Percentiles rank a stretch among this genome's conserved stretches.
Conservation (phyloP, 2,797 vertebrate species). For the Xenentodon cancila region DNA sequence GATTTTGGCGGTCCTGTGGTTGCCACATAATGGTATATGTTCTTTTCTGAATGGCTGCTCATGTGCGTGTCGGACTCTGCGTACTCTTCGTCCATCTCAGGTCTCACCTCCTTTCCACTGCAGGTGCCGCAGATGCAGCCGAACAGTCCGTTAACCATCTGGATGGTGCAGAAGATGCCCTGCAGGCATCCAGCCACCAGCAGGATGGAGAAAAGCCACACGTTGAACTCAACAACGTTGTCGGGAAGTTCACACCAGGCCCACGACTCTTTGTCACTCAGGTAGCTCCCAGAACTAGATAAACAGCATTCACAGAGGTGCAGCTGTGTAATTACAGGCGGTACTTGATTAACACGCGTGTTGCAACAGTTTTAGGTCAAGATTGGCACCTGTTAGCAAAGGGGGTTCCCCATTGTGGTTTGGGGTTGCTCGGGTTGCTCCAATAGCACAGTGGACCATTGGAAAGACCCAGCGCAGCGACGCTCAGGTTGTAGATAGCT, state of each 20-base stretch:
- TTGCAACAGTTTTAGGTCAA: neutral
- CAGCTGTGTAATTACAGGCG: neutral
- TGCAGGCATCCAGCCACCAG: conserved; percentile 51
- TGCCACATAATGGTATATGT: too few relatives aligned
- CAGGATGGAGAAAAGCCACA: conserved; percentile 73
- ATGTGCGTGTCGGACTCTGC: too few relatives aligned
- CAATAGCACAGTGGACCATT: conserved; percentile 69
- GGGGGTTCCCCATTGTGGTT: neutral
- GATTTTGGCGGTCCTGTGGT: too few relatives aligned
- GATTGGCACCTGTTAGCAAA: conserved; percentile 48
- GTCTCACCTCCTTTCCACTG: conserved; percentile 55
- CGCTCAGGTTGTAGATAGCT: conserved; percentile 64
- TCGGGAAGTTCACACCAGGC: conserved; percentile 27
- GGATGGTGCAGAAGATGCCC: conserved; percentile 69
- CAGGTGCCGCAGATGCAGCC: conserved; percentile 83
- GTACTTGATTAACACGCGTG: neutral
- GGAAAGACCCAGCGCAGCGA: conserved; percentile 64
- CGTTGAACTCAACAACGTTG: conserved; percentile 74
- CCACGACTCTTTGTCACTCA: conserved; percentile 56
- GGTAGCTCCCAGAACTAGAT: conserved; percentile 68
- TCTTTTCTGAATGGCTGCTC: too few relatives aligned
- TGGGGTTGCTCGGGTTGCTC: accelerated
- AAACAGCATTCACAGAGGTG: neutral
- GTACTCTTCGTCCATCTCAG: too few relatives aligned
- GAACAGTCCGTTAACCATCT: conserved; percentile 79